Conservation (phyloP, 2,797 vertebrate genomes). For the Cephalopachus bancanus region DNA sequence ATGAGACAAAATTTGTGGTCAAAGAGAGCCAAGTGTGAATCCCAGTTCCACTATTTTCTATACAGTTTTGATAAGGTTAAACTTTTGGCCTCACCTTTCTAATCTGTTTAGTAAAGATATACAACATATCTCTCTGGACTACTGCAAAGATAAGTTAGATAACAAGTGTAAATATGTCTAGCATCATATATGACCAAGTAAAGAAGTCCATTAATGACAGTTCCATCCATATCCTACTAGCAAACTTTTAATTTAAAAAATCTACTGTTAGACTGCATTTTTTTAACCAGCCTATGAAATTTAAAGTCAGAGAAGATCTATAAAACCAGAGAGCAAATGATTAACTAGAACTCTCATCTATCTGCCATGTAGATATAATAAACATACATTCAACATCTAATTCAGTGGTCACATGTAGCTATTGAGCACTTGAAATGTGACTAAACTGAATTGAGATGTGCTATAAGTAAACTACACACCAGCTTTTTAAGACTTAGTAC, state of each 20-base stretch:
- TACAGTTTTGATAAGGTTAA: neutral
- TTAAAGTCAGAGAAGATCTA: neutral
- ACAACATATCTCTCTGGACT: neutral
- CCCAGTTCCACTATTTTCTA: neutral
- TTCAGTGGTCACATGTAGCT: neutral
- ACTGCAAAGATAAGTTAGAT: neutral
- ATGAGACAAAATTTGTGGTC: neutral
- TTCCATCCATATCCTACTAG: neutral
- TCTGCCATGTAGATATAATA: neutral
- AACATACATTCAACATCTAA: neutral
- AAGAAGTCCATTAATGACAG: neutral
- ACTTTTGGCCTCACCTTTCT: neutral
- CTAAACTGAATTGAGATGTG: neutral
- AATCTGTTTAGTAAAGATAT: neutral
- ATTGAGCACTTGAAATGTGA: neutral
- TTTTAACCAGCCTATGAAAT: neutral
- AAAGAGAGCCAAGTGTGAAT: neutral
- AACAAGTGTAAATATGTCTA: neutral
- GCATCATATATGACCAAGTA: neutral
- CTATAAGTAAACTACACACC: neutral
- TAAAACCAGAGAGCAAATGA: slow-evolving; percentile 15
- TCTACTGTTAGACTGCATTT: neutral
- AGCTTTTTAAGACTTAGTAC: neutral
- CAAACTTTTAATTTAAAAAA: neutral
- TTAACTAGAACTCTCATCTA: neutral